Percentiles rank a stretch among this genome's conserved stretches.
These are phyloP conservation scores for Pecten maximus DNA, from an alignment of 2,888 invertebrate genomes.

Conservation along the genomic window DNA sequence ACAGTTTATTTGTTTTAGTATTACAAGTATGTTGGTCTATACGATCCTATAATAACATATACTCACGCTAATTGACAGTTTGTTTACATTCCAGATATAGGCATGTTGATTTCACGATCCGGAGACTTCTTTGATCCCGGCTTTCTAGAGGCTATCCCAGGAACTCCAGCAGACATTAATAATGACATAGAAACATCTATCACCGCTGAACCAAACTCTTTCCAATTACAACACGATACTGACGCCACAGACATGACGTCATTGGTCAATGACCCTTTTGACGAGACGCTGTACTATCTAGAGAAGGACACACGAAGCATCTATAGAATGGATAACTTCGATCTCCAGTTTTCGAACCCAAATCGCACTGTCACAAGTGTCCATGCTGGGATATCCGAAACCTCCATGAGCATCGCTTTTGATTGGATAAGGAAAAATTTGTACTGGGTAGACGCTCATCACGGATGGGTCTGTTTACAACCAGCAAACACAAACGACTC, in stretches of 20 bases:
- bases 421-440: not conserved
- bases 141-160: not conserved
- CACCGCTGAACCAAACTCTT: not conserved
- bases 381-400: not conserved
- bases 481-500: not conserved
- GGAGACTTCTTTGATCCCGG: not conserved
- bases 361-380: not conserved
- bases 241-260: not conserved
- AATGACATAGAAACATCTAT: not conserved
- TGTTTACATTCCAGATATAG: not conserved
- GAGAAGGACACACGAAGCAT: not conserved
- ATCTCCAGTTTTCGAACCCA: not conserved
- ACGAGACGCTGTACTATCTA: not conserved
- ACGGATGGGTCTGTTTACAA: not conserved
- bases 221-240: not conserved
- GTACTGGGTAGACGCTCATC: not conserved
- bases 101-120: not conserved
- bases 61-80: too few species aligned
- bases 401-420: not conserved
- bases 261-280: not conserved
- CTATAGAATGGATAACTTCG: not conserved
- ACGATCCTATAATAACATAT: too few species aligned
- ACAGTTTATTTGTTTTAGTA: too few species aligned
- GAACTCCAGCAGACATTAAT: not conserved
- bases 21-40: too few species aligned